These are phyloP conservation scores for Paralichthys olivaceus DNA, from an alignment of 2,113 vertebrate genomes.

Conservation along the genomic window DNA sequence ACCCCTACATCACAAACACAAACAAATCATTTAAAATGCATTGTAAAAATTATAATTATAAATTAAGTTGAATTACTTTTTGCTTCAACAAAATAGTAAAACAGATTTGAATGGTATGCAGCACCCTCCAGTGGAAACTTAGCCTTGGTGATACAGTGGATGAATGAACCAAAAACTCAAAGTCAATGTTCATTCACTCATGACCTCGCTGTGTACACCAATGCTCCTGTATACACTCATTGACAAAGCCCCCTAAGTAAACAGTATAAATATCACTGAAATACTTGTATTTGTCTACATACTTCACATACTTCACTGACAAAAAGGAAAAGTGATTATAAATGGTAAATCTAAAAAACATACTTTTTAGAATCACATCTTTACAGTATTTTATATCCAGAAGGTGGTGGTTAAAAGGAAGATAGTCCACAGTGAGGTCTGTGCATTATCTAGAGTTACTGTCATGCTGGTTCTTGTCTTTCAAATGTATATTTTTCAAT, in stretches of 20 bases:
- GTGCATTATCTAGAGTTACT: too few relatives aligned
- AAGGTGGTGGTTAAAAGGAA: too few relatives aligned
- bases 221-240: not conserved
- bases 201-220: not conserved
- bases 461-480: too few relatives aligned
- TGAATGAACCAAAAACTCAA: not conserved
- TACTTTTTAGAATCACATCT: too few relatives aligned
- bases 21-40: not conserved
- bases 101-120: slow-evolving; percentile 8
- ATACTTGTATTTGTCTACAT: too few relatives aligned
- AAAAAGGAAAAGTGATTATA: too few relatives aligned
- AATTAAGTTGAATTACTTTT: not conserved
- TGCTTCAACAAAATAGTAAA: not conserved
- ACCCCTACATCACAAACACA: not conserved
- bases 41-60: not conserved
- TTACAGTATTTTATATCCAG: not conserved
- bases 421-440: too few relatives aligned
- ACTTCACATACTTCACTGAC: too few relatives aligned
- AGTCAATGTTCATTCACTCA: not conserved
- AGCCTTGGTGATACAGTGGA: not conserved
- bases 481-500: too few relatives aligned
- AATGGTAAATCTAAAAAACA: too few relatives aligned
- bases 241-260: not conserved
- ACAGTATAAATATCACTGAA: not conserved
- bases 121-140: slow-evolving; percentile 55